Base-by-base conservation (phyloP, 2,888 invertebrate species). In the Aporophyla nigra region DNA sequence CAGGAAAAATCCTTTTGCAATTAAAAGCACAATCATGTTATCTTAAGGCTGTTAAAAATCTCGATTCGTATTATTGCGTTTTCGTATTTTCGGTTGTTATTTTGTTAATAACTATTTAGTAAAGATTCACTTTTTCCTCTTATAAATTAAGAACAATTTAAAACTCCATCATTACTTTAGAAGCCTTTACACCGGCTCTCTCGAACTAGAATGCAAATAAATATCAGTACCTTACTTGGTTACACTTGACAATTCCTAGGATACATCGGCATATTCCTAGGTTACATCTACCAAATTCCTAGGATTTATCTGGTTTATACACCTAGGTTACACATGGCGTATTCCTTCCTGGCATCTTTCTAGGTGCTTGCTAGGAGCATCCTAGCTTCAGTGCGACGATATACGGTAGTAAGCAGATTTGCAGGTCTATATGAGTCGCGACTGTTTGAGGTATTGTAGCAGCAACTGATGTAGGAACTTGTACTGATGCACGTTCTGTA, bases 401-500 rank as follows among this genome's bases (percentile, higher is more conserved):
- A 16, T 33, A 1, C 16, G 21, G 59, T 40, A n/a, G n/a, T 54
- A 9, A 49, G 53, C 19, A 56, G 49, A n/a, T 62, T 21, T 3
- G 27, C 16, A 54, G 53, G 40, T 56, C 58, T 88, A 99, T 90
- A 99, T 99, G 86, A 99, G 98, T 86, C 99, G 96, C 63, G 99
- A 98, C 91, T 98, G 98, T 91, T 98, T 98, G 86, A 99, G 96
- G 95, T 99, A 99, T 90, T 98, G 98, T 77, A 99, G 97, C 62
- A 99, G 97, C 71, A 99, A 97, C 87, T 98, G 98, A 93, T 99
- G 98, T 68, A 99, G 97, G 94, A 99, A 99, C 93, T 98, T 98
- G 96, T 99, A 99, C 93, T 99, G 99, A 80, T 98, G 98, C 81
- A 99, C 97, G 74, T 98, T 98, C 93, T 99, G 98, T 80, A 99